Conservation (phyloP, 2,888 invertebrate species). For the Eumerus sabulonum region DNA sequence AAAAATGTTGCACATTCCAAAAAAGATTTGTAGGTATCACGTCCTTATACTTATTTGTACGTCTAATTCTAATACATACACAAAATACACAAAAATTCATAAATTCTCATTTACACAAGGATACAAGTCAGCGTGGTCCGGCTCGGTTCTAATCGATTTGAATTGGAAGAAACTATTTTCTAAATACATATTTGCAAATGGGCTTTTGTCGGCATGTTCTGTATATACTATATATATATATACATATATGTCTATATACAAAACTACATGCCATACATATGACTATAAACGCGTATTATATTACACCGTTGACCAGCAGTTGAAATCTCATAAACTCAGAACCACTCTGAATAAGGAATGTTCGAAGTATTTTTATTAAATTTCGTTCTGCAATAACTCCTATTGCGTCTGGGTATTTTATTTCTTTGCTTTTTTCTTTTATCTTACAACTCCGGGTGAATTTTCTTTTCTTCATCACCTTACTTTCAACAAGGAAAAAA, state of each 20-base stretch:
- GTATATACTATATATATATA: conserved; percentile 7
- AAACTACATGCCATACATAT: conserved; percentile 7
- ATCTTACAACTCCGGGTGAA: conserved; percentile 8
- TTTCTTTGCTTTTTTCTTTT: conserved; percentile 6
- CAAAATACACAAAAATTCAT: too few relatives aligned
- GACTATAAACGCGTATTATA: neutral
- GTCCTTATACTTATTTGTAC: too few relatives aligned
- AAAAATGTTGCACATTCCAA: too few relatives aligned
- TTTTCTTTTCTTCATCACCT: conserved; percentile 17
- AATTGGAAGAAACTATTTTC: conserved; percentile 48
- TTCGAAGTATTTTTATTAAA: conserved; percentile 65
- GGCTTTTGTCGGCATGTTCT: conserved; percentile 38
- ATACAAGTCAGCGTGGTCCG: conserved; percentile 18
- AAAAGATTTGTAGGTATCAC: too few relatives aligned
- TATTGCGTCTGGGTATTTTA: conserved; percentile 35
- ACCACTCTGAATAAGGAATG: conserved; percentile 49
- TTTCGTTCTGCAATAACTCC: conserved; percentile 62
- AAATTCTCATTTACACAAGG: conserved; percentile 2
- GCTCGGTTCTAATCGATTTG: conserved; percentile 58
- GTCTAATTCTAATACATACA: conserved; percentile 7
- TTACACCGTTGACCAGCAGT: conserved; percentile 48
- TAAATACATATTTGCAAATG: conserved; percentile 40
- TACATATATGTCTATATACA: neutral
- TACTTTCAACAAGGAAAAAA: conserved; percentile 17
- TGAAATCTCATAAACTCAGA: conserved; percentile 43